A percentile compares a stretch with the other conserved stretches of the same genome.
Conservation (phyloP, 2,797 vertebrate species). For the Pteronotus mesoamericanus region DNA sequence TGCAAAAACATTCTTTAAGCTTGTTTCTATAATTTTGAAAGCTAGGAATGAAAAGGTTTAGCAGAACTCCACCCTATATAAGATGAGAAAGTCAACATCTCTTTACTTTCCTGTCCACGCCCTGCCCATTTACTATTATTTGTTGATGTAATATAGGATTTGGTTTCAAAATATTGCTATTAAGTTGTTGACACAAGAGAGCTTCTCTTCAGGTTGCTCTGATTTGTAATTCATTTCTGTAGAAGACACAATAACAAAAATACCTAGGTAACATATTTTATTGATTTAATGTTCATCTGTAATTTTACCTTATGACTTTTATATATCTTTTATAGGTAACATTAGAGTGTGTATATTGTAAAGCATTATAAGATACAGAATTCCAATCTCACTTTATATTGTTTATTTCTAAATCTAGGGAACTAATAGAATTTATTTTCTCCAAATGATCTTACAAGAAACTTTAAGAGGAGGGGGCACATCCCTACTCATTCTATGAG, state of each 20-base stretch:
- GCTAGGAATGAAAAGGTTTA: neutral
- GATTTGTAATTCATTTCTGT: neutral
- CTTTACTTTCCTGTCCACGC: neutral
- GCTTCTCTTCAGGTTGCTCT: neutral
- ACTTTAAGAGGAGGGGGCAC: neutral
- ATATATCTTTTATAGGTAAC: neutral
- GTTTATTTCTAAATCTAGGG: constrained; percentile 6
- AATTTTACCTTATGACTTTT: neutral
- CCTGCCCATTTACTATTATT: neutral
- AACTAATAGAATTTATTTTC: neutral
- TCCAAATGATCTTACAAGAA: neutral
- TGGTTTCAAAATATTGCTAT: constrained; percentile 12
- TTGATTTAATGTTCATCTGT: neutral
- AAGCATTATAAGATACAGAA: neutral
- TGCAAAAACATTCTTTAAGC: neutral
- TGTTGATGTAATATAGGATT: neutral
- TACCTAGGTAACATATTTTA: neutral
- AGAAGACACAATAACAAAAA: neutral
- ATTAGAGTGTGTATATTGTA: neutral
- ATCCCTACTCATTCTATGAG: neutral
- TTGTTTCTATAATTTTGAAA: neutral
- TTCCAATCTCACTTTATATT: neutral
- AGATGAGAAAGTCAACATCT: neutral
- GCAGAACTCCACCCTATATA: neutral
- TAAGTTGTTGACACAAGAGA: constrained; percentile 20